phyloP scores from a whole-genome alignment of 2,113 vertebrate genomes.

The Gorilla gorilla region DNA sequence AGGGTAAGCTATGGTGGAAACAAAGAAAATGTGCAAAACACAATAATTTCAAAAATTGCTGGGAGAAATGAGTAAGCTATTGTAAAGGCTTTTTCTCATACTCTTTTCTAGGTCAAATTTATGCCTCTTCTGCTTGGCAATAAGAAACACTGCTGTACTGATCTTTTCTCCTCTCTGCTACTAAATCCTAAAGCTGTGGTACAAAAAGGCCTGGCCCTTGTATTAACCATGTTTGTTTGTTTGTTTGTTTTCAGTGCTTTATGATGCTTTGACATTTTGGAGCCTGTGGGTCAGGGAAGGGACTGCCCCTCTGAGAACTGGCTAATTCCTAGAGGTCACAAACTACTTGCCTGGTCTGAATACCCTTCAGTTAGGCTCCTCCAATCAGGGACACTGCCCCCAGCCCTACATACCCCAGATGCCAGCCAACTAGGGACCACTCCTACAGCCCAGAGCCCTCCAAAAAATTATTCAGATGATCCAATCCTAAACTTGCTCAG shows the following conservation, averaged over 20 bases:
- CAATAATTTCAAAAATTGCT: neutral
- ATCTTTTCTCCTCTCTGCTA: neutral
- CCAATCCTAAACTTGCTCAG: neutral
- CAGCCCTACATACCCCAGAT: neutral
- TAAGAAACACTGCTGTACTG: neutral
- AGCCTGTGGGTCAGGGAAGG: neutral
- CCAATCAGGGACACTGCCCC: neutral
- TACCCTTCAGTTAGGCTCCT: neutral
- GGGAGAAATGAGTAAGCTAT: neutral
- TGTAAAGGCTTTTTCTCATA: neutral
- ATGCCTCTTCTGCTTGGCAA: neutral
- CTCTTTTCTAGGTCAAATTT: neutral
- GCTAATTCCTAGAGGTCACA: neutral
- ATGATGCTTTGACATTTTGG: neutral
- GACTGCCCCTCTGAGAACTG: neutral
- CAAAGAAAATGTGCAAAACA: neutral
- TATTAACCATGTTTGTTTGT: neutral
- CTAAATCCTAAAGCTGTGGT: neutral
- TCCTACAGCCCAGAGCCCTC: neutral
- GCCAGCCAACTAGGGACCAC: neutral
- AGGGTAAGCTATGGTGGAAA: neutral
- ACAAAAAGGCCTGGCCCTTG: neutral
- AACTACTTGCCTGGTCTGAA: neutral
- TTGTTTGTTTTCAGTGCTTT: neutral
- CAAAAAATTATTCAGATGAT: neutral